Evolutionary conservation across 2,888 invertebrate genomes (phyloP).

Genomic region (Oscheius myriophilus): DNA sequence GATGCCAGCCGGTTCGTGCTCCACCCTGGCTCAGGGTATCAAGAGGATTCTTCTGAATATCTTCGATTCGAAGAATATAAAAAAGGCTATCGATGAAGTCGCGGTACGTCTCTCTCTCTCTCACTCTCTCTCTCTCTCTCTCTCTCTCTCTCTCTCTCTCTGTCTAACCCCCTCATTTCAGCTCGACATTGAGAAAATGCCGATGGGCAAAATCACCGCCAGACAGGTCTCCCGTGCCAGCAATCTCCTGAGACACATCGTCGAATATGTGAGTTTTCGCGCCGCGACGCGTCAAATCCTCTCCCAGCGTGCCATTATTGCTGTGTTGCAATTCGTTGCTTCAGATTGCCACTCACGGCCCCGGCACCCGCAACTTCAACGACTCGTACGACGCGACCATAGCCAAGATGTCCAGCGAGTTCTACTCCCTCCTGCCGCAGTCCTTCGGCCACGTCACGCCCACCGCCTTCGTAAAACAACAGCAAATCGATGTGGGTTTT

Average conservation of each 20-base stretch:
- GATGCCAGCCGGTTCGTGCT: slow-evolving; percentile 72
- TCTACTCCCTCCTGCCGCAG: slow-evolving; percentile 95
- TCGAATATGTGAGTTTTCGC: background rate
- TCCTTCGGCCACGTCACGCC: slow-evolving; percentile 87
- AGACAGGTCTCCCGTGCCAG: slow-evolving; percentile 78
- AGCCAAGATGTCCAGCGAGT: slow-evolving; percentile 72
- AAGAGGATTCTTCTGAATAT: slow-evolving; percentile 86
- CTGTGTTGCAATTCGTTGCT: background rate
- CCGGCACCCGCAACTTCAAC: no score
- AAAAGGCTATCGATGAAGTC: slow-evolving; percentile 89
- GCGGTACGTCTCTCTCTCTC: slow-evolving; percentile 77
- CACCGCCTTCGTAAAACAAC: slow-evolving; percentile 82
- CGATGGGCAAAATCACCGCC: slow-evolving; percentile 91
- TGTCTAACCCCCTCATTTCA: slow-evolving; percentile 42
- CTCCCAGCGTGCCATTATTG: background rate
- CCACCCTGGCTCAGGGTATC: slow-evolving; percentile 80
- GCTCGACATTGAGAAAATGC: slow-evolving; percentile 96
- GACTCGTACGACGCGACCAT: slow-evolving; percentile 20
- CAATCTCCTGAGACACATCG: slow-evolving; percentile 85
- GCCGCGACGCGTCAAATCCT: no score
- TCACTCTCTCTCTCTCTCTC: no score
- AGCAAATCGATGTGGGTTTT: slow-evolving; percentile 77
- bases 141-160: background rate
- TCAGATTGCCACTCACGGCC: no score
- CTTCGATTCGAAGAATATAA: slow-evolving; percentile 91